These are phyloP conservation scores for Grantiella picta DNA, from an alignment of 2,113 vertebrate species.

Conservation along the genomic window DNA sequence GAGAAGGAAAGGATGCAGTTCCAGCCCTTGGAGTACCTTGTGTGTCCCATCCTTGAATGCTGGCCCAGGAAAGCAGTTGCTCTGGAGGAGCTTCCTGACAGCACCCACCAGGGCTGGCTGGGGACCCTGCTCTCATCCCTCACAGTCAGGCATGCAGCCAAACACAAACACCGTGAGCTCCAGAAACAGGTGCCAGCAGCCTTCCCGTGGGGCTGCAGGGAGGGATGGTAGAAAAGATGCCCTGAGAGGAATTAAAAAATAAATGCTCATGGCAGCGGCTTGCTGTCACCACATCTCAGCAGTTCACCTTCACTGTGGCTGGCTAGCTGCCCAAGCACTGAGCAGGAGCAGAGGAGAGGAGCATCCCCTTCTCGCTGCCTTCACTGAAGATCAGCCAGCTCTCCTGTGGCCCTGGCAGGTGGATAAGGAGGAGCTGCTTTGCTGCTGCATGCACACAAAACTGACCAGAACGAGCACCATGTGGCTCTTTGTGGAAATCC, in stretches of 20 bases:
- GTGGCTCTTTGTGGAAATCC: background rate
- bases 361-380: background rate
- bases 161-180: background rate
- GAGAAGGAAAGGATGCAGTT: background rate
- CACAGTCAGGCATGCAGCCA: background rate
- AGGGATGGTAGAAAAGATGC: background rate
- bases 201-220: background rate
- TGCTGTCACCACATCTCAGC: background rate
- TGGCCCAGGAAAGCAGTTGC: background rate
- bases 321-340: background rate
- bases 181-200: background rate
- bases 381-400: background rate
- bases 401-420: background rate
- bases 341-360: background rate
- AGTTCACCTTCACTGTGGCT: background rate
- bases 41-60: background rate
- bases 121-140: background rate
- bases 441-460: background rate
- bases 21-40: background rate
- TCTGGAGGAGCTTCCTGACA: background rate
- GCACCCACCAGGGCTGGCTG: background rate
- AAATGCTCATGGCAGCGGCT: background rate
- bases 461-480: background rate
- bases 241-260: slow-evolving; percentile 10
- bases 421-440: background rate